Base-by-base conservation (phyloP, 1,140 invertebrate species). In the Eueides isabella region DNA sequence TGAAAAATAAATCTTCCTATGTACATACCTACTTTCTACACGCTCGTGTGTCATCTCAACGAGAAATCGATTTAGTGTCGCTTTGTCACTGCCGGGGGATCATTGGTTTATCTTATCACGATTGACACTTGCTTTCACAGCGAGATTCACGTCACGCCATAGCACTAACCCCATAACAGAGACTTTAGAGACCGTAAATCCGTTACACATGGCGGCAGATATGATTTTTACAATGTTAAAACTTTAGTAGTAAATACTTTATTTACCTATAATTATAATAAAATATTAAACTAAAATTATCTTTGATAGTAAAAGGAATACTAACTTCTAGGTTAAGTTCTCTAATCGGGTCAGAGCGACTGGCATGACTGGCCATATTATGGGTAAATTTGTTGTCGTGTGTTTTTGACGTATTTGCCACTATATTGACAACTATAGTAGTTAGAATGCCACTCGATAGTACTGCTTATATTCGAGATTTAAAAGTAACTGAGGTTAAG, bases 41-140 rank as follows among this genome's bases (percentile, higher is more conserved):
- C 26, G 26, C 29, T 29, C 29, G n/a, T 63, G 61, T 63, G 61
- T 63, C 61, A n/a, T 31, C 61, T 63, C 29, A 31, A 63, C 61
- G 61, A 9, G 28, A 63, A 63, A 63, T 63, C 28, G 61, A 63
- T 63, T 63, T 63, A 31, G 29, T 63, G 61, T 63, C 61, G 61
- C 29, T 7, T 63, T 63, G 61, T 63, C 61, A 63, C 28, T 31
- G 61, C 28, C 61, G 29, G n/a, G 23, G 61, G 61, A 63, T 63
- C 61, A 63, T 63, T 63, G 61, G 28, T 63, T 31, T 63, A 63
- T 63, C 61, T 63, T 63, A 63, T 63, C 61, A 63, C 14, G 61
- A 63, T 63, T 63, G 61, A 63, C 61, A 63, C 61, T 55, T 55
- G 48, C 48, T 63, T 31, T 63, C 61, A 61, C 61, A 61, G 23